Evolutionary conservation across 2,113 vertebrate genomes (phyloP).

Genomic region (Dromaius novaehollandiae): DNA sequence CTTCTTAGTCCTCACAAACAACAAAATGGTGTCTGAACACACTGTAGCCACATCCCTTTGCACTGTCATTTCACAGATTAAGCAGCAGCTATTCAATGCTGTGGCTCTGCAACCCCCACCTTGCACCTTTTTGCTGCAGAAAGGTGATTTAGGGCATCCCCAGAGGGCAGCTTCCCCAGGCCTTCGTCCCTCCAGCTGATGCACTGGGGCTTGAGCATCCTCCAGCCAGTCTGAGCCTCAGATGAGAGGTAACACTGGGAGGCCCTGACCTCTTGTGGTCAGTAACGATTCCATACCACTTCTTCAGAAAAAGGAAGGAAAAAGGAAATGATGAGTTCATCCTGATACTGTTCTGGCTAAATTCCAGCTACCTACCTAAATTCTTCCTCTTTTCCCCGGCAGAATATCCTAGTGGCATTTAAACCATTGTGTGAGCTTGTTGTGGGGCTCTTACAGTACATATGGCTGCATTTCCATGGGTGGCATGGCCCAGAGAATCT

Average conservation of each 20-base stretch:
- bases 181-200: neutral
- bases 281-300: neutral
- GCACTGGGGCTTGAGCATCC: neutral
- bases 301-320: neutral
- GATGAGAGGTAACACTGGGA: neutral
- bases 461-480: neutral
- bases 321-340: neutral
- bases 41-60: rapidly evolving
- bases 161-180: neutral
- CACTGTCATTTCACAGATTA: no score
- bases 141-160: no score
- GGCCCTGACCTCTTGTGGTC: conserved; percentile 31
- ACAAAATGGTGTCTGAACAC: neutral
- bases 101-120: rapidly evolving
- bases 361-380: neutral
- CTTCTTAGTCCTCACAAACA: no score
- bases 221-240: neutral
- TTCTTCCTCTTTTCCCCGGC: neutral
- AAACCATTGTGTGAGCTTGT: neutral
- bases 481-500: neutral
- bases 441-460: neutral
- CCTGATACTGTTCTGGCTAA: neutral
- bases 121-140: rapidly evolving
- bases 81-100: neutral
- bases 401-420: neutral